Conservation (phyloP, 2,888 invertebrate species). For the Adineta ricciae region DNA sequence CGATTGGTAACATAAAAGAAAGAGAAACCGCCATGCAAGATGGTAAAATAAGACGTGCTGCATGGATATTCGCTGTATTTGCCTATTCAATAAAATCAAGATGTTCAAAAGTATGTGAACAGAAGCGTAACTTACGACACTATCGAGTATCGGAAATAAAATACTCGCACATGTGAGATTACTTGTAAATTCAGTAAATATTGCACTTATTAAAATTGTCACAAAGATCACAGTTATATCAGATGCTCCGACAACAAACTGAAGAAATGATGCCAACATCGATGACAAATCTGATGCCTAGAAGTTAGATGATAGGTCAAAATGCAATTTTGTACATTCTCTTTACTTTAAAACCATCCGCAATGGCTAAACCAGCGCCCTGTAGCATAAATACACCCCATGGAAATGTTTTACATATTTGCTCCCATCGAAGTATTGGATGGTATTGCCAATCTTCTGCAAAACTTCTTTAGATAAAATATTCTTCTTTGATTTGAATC, state of each 20-base stretch:
- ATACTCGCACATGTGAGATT: neutral
- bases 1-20: neutral
- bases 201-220: neutral
- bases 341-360: neutral
- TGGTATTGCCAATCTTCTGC: neutral
- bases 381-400: slow-evolving; percentile 20
- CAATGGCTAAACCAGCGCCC: slow-evolving; percentile 8
- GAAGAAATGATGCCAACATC: neutral
- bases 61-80: neutral
- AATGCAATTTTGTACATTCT: neutral
- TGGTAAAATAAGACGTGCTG: neutral
- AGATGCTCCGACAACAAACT: neutral
- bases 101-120: too few species aligned
- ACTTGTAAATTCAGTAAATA: slow-evolving; percentile 3
- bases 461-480: neutral
- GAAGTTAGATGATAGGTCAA: neutral
- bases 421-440: neutral
- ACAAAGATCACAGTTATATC: neutral
- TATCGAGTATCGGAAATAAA: neutral
- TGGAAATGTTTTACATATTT: neutral
- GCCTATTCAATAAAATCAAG: neutral
- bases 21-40: neutral
- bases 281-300: neutral
- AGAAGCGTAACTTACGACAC: neutral
- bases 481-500: too few species aligned